These are phyloP conservation scores for Phycodurus eques DNA, from an alignment of 2,113 vertebrate species.

Conservation along the genomic window DNA sequence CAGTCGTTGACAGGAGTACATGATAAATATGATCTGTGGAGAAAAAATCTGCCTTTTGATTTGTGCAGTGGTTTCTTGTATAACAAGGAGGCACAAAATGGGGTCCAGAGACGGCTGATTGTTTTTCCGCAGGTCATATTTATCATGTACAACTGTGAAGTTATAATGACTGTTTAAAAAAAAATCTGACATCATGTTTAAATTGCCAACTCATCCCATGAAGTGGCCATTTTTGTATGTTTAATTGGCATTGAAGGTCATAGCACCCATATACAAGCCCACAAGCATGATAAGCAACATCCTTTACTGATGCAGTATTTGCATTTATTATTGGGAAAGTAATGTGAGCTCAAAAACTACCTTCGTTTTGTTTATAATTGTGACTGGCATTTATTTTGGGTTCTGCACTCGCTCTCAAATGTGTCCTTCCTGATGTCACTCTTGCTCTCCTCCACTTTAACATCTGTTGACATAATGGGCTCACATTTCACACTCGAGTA, in stretches of 20 bases:
- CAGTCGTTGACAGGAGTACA: neutral
- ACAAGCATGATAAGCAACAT: neutral
- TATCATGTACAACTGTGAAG: neutral
- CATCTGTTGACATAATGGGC: conserved; percentile 72
- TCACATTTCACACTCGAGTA: conserved; percentile 72
- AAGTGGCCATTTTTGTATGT: neutral
- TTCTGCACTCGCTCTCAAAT: conserved; percentile 3
- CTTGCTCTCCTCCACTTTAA: conserved; percentile 57
- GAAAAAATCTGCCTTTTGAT: too few species aligned
- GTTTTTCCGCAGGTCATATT: neutral
- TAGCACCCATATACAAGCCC: neutral
- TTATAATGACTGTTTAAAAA: neutral
- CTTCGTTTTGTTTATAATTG: neutral
- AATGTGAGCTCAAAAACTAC: neutral
- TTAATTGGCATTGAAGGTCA: neutral
- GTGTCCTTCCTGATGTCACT: conserved; percentile 31
- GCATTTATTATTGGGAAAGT: neutral
- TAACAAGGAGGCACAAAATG: neutral
- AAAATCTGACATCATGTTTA: neutral
- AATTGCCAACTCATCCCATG: neutral
- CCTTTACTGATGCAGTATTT: neutral
- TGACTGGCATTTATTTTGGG: conserved; percentile 10
- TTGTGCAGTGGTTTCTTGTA: too few species aligned
- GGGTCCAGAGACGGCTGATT: too few species aligned
- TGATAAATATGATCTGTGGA: neutral